Base-by-base conservation (phyloP, 2,797 vertebrate genomes). In the Telmatherina bonti region DNA sequence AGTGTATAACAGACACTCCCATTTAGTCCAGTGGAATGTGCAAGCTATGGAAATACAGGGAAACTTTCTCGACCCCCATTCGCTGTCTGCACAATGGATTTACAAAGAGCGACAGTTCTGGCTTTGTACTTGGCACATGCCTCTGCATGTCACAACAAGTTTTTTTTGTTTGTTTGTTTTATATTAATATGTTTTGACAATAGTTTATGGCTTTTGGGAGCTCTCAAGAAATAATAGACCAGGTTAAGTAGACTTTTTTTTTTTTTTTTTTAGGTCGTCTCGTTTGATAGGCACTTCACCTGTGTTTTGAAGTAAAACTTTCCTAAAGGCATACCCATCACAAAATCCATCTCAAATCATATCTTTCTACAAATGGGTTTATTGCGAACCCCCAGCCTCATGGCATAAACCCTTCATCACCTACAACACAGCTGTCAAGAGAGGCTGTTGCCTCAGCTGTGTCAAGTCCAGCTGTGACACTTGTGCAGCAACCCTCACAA, bases 361-460 rank as follows among this genome's bases (percentile, higher is more conserved):
- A 1, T 43, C 70, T 70, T 31, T 20, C 11, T 20, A 35, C 22
- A 16, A 18, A 18, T 15, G 15, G 35, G 63, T 20, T n/a, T 38
- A 54, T 47, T 45, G 63, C 55, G 16, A 35, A 52, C 49, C 29
- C 16, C 10, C 31, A 54, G 33, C 30, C 47, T 57, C 13, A 49
- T 26, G 65, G 72, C 55, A 45, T 53, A 27, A 62, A 35, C 74
- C 72, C 71, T 77, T 87, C 71, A 81, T 36, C 47, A 20, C 65
- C 35, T 62, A 10, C 70, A 60, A 62, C 85, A 86, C 90, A 91
- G 90, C 88, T 91, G 92, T 90, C 81, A 66, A 45, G 31, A 49
- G 62, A 69, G 86, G 84, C 90, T 87, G 85, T 90, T 92, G 67
- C 80, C 67, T 88, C 91, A 92, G 90, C 91, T 93, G 90, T 90